Percentiles rank a stretch among this genome's conserved stretches.
phyloP scores from a whole-genome alignment of 2,797 vertebrate species.

The Sebastes steindachneri region DNA sequence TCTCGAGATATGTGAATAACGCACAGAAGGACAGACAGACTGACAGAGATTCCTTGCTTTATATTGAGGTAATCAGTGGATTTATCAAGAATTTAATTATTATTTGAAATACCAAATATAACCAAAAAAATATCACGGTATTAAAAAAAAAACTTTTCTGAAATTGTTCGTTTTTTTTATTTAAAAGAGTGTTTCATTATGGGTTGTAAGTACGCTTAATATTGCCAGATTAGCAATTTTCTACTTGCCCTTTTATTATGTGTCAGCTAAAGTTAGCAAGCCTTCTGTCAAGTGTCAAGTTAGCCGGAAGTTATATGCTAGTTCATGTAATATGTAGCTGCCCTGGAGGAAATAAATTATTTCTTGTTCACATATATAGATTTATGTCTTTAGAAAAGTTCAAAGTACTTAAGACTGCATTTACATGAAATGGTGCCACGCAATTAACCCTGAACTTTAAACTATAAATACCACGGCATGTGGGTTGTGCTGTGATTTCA shows the following conservation, averaged over 20 bases:
- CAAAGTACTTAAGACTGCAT: conserved; percentile 13
- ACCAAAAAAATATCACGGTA: rapidly evolving
- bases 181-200: neutral
- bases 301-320: neutral
- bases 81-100: neutral
- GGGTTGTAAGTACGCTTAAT: neutral
- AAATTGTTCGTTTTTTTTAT: neutral
- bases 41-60: no score
- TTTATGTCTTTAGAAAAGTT: neutral
- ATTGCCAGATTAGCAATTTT: neutral
- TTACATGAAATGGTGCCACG: neutral
- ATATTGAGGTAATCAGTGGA: neutral
- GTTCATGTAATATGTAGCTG: neutral
- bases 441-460: conserved; percentile 47
- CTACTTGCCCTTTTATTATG: neutral
- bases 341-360: no score
- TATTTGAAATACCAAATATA: neutral
- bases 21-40: no score
- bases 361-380: neutral
- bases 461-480: conserved; percentile 14
- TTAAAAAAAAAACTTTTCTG: neutral
- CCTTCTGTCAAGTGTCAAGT: neutral
- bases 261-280: neutral
- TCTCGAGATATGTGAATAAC: no score
- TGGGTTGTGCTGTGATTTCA: conserved; percentile 18